These are phyloP conservation scores for Netelia melanura DNA, from an alignment of 2,888 invertebrate species.

Conservation along the genomic window DNA sequence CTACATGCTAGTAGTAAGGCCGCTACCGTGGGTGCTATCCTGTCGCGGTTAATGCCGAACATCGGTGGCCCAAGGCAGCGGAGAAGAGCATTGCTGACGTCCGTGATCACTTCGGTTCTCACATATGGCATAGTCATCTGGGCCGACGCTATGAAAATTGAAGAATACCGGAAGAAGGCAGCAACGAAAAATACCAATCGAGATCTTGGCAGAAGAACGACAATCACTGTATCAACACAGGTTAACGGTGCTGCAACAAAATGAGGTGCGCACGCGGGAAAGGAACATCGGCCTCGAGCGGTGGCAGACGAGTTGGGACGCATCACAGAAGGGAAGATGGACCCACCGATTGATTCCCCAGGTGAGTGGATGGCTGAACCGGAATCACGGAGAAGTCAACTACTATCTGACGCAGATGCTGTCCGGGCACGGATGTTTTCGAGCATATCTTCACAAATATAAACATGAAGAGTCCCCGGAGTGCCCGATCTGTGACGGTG, in stretches of 20 bases:
- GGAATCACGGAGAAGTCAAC: constrained; percentile 25
- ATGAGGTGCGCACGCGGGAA: too few species aligned
- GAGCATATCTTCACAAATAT: constrained; percentile 13
- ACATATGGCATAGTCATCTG: constrained; percentile 67
- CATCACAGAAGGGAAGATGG: constrained; percentile 32
- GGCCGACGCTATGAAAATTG: constrained; percentile 44
- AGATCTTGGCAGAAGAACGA: too few species aligned
- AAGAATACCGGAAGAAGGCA: background rate
- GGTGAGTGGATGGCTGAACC: background rate
- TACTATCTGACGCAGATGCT: constrained; percentile 47
- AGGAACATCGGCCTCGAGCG: background rate
- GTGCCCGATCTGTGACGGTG: constrained; percentile 6
- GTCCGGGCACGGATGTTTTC: constrained; percentile 40
- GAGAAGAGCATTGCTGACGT: constrained; percentile 60
- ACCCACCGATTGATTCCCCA: constrained; percentile 30
- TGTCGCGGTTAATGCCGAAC: constrained; percentile 70
- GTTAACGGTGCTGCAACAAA: too few species aligned
- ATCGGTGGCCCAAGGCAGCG: constrained; percentile 67
- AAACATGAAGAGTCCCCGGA: background rate
- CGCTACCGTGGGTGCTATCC: constrained; percentile 35
- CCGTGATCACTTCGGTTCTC: constrained; percentile 65
- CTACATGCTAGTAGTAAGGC: constrained; percentile 61
- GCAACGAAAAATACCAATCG: too few species aligned
- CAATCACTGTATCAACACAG: too few species aligned
- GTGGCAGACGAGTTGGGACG: constrained; percentile 31